Evolutionary conservation across 2,888 invertebrate species (phyloP).

Genomic region (Tortrix viridana): DNA sequence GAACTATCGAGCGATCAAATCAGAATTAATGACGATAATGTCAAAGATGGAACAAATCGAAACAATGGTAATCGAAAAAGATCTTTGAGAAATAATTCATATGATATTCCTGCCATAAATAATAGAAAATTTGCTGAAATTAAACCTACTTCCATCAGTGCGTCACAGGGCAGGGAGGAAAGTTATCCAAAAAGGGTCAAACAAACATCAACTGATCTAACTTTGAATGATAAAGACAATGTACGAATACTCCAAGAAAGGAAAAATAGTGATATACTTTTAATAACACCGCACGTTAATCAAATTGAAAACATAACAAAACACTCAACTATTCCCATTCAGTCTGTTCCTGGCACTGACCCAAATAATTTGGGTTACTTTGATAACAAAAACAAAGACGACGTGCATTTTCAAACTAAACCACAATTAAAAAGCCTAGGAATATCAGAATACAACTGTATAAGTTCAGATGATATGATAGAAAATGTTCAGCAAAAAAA

Average conservation of each 20-base stretch:
- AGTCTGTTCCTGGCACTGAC: not conserved
- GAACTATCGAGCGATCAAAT: conserved; percentile 14
- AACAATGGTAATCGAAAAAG: conserved; percentile 3
- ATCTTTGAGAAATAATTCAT: not conserved
- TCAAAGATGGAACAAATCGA: not conserved
- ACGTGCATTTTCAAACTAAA: too few species aligned
- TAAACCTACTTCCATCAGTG: not conserved
- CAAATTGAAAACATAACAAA: not conserved
- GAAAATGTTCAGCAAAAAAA: too few species aligned
- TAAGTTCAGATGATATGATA: too few species aligned
- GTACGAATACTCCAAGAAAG: not conserved
- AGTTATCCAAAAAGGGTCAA: conserved; percentile 2
- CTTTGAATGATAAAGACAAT: not conserved
- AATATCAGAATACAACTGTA: too few species aligned
- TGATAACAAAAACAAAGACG: too few species aligned
- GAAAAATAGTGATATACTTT: not conserved
- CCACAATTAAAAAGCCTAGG: too few species aligned
- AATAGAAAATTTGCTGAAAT: not conserved
- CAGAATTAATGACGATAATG: not conserved
- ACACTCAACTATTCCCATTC: not conserved
- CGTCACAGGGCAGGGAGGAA: not conserved
- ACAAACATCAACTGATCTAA: not conserved
- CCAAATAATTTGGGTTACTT: not conserved
- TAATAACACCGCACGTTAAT: not conserved
- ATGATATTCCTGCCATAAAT: not conserved